A percentile compares a stretch with the other conserved stretches of the same genome.
Conservation (phyloP, 2,888 invertebrate species). For the Trissonchulus sp. region DNA sequence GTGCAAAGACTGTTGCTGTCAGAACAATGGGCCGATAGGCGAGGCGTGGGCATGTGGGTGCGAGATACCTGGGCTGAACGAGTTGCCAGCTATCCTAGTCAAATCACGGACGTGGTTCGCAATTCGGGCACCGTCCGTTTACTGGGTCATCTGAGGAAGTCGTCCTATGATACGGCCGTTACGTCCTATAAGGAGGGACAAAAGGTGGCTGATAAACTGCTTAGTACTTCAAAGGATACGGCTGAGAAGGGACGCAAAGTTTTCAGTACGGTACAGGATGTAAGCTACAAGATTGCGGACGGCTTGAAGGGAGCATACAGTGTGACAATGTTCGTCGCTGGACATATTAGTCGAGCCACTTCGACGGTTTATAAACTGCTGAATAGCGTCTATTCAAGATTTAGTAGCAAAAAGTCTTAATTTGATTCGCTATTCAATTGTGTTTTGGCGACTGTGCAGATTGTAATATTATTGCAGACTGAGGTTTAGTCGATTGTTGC, state of each 20-base stretch:
- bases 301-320: background rate
- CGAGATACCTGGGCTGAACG: constrained; percentile 46
- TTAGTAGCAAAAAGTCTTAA: too few relatives aligned
- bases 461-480: too few relatives aligned
- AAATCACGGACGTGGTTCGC: background rate
- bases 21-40: constrained; percentile 48
- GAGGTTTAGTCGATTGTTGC: too few relatives aligned
- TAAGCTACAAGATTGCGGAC: background rate
- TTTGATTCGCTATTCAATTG: too few relatives aligned
- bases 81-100: constrained; percentile 11
- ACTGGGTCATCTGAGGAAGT: background rate
- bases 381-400: too few relatives aligned
- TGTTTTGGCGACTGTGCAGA: too few relatives aligned
- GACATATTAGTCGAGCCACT: too few relatives aligned
- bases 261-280: background rate
- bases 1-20: constrained; percentile 46
- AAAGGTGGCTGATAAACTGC: background rate
- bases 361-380: too few relatives aligned
- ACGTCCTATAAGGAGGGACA: background rate
- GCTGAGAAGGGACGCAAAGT: background rate
- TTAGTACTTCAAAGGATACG: background rate
- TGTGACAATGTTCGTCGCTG: too few relatives aligned
- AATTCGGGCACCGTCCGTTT: background rate
- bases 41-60: constrained; percentile 52
- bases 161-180: background rate